Evolutionary conservation across 2,113 vertebrate species (phyloP), one percentile per base, ranked within the genome.

Genomic region (Hydropotes inermis): DNA sequence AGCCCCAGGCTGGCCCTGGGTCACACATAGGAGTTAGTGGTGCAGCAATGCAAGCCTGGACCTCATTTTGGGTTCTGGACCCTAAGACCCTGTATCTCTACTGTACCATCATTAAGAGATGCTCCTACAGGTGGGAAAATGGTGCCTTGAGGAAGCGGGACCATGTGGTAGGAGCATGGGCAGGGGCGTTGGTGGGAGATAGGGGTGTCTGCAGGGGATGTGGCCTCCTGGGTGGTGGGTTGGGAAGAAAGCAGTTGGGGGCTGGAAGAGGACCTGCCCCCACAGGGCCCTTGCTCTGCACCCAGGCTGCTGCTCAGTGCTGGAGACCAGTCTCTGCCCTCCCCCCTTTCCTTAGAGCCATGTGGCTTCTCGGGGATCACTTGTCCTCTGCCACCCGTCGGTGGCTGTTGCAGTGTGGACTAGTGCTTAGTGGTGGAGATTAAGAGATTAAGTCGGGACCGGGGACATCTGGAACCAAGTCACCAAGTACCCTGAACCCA

Each of bases 161-260:
- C 8, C 47, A 1, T 2, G 33, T 30, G n/a, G 67, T 33, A 58
- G 81, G 81, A 58, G 43, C 76, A 52, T 10, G 33, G 74, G 27
- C 28, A 39, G 57, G 39, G 39, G 0, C 0, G 0, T 58, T 2
- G 0, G 27, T 52, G 17, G 57, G 4, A 85, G 84, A 19, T 43
- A 9, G 16, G 79, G 76, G 19, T 52, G 28, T 33, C 57, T 10
- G 11, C 30, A 67, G 27, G n/a, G 33, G 5, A 14, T 6, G 1
- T 43, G 50, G 27, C 25, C 1, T 47, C 89, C 57, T 1, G 16
- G 8, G 55, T 50, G 12, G 79, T 28, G 47, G 33, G 54, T 47
- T n/a, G 39, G n/a, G 64, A 67, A 57, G 81, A 21, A 84, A 52
- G 79, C 30, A 7, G 13, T 17, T 25, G 33, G 45, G 57, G 57